Conservation (phyloP, 2,888 invertebrate genomes). For the Xestia ashworthii region DNA sequence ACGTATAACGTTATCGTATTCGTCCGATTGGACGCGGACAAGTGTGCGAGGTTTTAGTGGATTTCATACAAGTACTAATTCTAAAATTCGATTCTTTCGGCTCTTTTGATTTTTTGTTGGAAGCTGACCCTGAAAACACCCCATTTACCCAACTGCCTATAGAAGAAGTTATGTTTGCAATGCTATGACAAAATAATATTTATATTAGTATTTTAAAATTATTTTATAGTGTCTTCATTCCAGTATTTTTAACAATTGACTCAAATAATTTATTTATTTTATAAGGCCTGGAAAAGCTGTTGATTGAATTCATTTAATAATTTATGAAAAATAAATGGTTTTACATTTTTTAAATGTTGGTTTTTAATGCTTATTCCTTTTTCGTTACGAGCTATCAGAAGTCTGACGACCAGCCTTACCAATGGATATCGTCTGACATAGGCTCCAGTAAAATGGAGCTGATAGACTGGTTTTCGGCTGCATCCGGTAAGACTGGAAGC, state of each 20-base stretch:
- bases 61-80: too few species aligned
- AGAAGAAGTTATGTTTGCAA: not conserved
- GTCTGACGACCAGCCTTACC: not conserved
- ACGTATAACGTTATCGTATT: too few species aligned
- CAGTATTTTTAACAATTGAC: conserved; percentile 44
- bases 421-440: too few species aligned
- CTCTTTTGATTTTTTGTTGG: too few species aligned
- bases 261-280: conserved; percentile 30
- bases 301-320: conserved; percentile 7
- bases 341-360: conserved; percentile 29
- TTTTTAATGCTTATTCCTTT: conserved; percentile 5
- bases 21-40: too few species aligned
- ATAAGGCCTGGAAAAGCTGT: conserved; percentile 12
- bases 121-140: too few species aligned
- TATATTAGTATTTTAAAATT: not conserved
- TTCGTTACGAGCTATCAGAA: not conserved
- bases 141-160: not conserved
- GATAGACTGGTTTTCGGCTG: not conserved
- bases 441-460: not conserved
- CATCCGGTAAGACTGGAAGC: not conserved
- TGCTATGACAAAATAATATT: conserved; percentile 1
- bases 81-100: too few species aligned
- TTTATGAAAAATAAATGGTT: conserved; percentile 34
- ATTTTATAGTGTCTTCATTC: conserved; percentile 35
- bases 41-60: too few species aligned